Evolutionary conservation across 2,888 invertebrate genomes (phyloP), one percentile per base, ranked within the genome.

Genomic region (Trachelus stipa): DNA sequence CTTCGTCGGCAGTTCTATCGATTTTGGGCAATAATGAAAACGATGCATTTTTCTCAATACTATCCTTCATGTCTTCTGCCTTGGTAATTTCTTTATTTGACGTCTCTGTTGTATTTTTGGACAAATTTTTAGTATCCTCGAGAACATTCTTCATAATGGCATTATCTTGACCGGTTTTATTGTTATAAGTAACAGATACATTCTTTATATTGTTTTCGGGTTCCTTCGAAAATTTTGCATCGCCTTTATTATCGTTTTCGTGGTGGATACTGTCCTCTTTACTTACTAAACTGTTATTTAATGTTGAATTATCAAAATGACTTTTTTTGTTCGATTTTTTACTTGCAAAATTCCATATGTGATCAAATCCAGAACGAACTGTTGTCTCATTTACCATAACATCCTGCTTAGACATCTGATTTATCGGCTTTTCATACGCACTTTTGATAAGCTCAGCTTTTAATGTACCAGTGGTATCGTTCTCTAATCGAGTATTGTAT

Each of bases 221-320:
- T 2, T 56, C 15, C 56, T 23, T 56, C 56, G 1, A 56, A 0
- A 9, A 23, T 23, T 23, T 56, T 56, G 9, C 15, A 9, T 15
- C 6, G 9, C 9, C 56, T 56, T 56, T 6, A 23, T 9, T 23
- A 56, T 9, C 0, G 23, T 6, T 1, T 56, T 9, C 6, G 1
- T 6, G 4, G 23, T 56, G 40, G 15, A 2, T 56, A 56, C 23
- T 23, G 40, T 23, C 15, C 15, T 2, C 15, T 40, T 73, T 73
- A 68, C 30, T 23, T 12, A 37, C 69, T 34, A 68, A 78, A 78
- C 75, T 79, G 76, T 76, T 75, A 80, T 78, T 80, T 77, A 56
- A 76, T 79, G 77, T 77, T 74, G 75, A 82, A 80, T 77, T 77
- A 77, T 76, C 9, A 56, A 9, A 6, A 23, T 23, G 9, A 56